Conservation (phyloP, 2,113 vertebrate genomes). For the Desmodus rotundus region DNA sequence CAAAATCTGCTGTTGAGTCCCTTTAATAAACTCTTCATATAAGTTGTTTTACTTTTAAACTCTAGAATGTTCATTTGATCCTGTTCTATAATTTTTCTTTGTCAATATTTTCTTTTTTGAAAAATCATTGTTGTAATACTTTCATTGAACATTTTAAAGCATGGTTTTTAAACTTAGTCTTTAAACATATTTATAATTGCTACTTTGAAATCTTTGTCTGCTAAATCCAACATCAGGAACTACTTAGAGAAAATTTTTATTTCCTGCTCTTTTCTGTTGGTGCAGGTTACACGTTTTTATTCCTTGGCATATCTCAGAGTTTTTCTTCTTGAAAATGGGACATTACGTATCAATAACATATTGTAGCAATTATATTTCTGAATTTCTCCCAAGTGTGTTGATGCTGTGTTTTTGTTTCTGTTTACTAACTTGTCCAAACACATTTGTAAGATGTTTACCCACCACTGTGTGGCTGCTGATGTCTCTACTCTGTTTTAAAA, state of each 20-base stretch:
- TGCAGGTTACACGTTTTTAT: not conserved
- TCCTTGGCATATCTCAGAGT: not conserved
- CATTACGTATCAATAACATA: not conserved
- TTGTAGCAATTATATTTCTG: not conserved
- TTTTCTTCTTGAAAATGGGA: not conserved
- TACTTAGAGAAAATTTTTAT: not conserved
- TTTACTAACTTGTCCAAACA: not conserved
- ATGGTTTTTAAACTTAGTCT: conserved; percentile 2
- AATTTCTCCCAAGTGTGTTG: not conserved
- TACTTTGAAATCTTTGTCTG: not conserved
- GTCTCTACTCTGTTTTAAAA: not conserved
- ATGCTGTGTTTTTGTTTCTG: not conserved
- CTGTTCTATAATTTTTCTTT: not conserved
- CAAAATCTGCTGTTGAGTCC: not conserved
- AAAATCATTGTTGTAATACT: not conserved
- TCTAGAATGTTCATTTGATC: not conserved
- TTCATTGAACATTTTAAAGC: not conserved
- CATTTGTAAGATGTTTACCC: not conserved
- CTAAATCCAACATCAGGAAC: not conserved
- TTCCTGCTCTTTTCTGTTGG: not conserved
- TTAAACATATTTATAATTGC: not conserved
- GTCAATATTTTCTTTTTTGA: not conserved
- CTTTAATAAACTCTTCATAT: not conserved
- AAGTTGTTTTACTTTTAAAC: not conserved
- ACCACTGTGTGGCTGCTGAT: not conserved